A percentile compares a stretch with the other conserved stretches of the same genome.
Conservation (phyloP, 2,113 vertebrate genomes). For the Columbina picui region DNA sequence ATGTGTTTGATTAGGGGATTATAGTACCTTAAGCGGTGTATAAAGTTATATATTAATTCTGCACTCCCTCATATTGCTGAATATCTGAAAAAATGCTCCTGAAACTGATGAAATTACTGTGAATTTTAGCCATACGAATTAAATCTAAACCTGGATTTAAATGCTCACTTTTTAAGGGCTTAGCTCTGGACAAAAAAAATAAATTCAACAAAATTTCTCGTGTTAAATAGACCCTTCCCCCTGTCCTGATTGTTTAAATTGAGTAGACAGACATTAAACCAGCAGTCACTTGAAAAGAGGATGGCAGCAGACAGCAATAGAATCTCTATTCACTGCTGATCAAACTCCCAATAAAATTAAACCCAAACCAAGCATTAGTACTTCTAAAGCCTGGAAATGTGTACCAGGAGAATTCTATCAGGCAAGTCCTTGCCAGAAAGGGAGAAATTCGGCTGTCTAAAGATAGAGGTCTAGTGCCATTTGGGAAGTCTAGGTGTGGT, state of each 20-base stretch:
- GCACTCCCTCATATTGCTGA: background rate
- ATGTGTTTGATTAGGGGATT: background rate
- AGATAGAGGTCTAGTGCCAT: background rate
- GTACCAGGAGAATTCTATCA: background rate
- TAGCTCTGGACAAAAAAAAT: background rate
- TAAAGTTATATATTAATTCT: background rate
- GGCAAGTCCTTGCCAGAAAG: background rate
- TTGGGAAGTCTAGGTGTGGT: background rate
- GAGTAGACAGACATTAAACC: background rate
- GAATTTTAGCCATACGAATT: background rate
- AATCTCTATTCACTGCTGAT: background rate
- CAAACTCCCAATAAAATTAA: background rate
- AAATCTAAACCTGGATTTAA: background rate
- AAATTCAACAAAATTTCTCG: background rate
- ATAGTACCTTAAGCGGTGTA: background rate
- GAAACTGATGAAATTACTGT: background rate
- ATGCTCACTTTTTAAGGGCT: background rate
- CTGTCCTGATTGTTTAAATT: background rate
- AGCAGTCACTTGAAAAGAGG: background rate
- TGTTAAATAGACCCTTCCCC: background rate
- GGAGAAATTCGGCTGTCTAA: background rate
- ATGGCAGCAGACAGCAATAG: rapidly evolving
- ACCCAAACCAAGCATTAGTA: background rate
- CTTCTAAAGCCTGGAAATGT: background rate
- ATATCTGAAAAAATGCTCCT: background rate